Base-by-base conservation (phyloP, 2,797 vertebrate species). In the Staurois parvus region DNA sequence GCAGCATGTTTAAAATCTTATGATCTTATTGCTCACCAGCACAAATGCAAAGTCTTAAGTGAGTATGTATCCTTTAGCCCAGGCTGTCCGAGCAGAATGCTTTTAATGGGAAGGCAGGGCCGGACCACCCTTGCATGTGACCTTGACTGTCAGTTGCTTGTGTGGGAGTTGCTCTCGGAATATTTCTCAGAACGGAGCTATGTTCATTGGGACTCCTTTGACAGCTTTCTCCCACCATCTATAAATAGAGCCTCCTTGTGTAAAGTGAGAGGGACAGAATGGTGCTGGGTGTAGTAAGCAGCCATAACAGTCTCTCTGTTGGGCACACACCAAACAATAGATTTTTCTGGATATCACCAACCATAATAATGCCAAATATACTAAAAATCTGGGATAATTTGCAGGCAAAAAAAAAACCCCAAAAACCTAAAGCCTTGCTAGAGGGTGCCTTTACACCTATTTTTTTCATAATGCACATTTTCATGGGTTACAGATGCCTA, bases 121-220 rank as follows among this genome's bases (percentile, higher is more conserved):
- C 30, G 30, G 79, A 83, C 52, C 85, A 83, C 85, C 80, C 85
- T 86, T 86, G 74, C 75, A 86, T 83, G 72, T 79, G 85, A 83
- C 85, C 85, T 86, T 86, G 74, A 82, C 69, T 82, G 79, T 81
- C 72, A 82, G 84, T 29, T 26, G 67, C 79, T 56, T 26, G 68
- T 26, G 83, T 86, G 85, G 85, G 85, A 78, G 85, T 86, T 37
- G 75, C 79, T 67, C 56, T 73, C 84, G 9, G 79, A 64, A 83
- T 67, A 48, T 67, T 81, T 80, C 84, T 72, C 67, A 40, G 37
- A 78, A 52, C 40, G 32, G 52, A 19, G 74, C 75, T 72, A 4
- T 77, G 67, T 72, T 86, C 80, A 56, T 69, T 78, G 85, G 85
- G 79, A 86, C 85, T 86, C 79, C 77, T 56, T 79, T 72, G 26